Evolutionary conservation across 1,140 invertebrate species (phyloP), one percentile per base, ranked within the genome.

Genomic region (Drosophila miranda): DNA sequence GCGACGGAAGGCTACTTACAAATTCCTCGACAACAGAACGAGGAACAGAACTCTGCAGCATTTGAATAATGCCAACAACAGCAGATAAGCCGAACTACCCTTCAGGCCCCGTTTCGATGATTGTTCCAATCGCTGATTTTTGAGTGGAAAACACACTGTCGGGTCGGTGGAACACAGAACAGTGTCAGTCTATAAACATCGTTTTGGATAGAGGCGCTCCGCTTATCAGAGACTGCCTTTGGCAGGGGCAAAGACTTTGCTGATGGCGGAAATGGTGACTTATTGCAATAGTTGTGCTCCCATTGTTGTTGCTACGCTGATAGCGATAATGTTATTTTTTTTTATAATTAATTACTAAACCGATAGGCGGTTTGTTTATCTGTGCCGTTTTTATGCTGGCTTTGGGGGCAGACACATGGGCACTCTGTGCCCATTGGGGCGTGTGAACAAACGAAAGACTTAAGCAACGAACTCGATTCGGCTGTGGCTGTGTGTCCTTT

Each of bases 71-170:
- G 50, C 66, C 11, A 38, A 5, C 49, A 67, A 81, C 23, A 26
- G 23, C 23, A 26, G 23, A 83, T 83, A 83, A 83, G 80, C 34
- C 63, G 46, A 71, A 45, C 49, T 38, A 67, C 49, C 45, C 49
- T 56, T 61, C 67, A 44, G 54, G 59, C 57, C 43, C 69, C 69
- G 52, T 61, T 48, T 69, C 34, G 58, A 69, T 87, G 82, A 87
- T 83, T 83, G 84, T 87, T 87, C 83, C 83, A 84, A 87, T 87
- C 79, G 64, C 56, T 88, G 83, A 88, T 83, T 87, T 79, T 83
- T 67, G 9, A 78, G 83, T 72, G 34, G 60, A 49, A 78, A 66
- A 55, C 56, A 26, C 23, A 19, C 19, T 19, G 19, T 19, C 19
- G 19, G 19, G 19, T 19, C 19, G 19, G 19, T 19, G 19, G 19